Evolutionary conservation across 2,888 invertebrate genomes (phyloP), one percentile per base, ranked within the genome.

Genomic region (Cataglyphis altisquamis): DNA sequence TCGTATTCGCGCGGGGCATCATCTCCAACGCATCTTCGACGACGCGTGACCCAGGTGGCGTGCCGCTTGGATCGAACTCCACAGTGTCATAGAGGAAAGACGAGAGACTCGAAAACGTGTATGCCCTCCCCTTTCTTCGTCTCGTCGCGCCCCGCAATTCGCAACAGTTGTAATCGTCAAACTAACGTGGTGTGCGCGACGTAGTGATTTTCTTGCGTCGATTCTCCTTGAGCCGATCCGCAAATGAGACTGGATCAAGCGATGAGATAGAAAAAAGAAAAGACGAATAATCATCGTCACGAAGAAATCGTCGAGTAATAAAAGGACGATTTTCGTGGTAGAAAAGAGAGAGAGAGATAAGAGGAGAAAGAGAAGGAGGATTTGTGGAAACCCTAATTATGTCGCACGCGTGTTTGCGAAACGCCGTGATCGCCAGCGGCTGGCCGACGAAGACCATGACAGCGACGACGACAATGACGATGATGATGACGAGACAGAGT

Each of bases 401-500:
- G 92, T 91, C 91, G 75, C 90, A 89, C 86, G 84, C 86, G 74
- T 87, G 91, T 48, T 89, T 92, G 86, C 87, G 89, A 78, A 89
- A 87, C 83, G 88, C 90, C 62, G 89, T 90, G 86, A 90, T 91
- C 90, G 88, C 85, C 64, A 89, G 88, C 75, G 86, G 90, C 48
- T 87, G 86, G 86, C 64, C 84, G 60, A 48, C 80, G 68, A 87
- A 86, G 77, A 89, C 85, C 78, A 83, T 82, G 74, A 32, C 87
- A 81, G 86, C 77, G 78, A 86, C 88, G 72, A 52, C 55, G 25
- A 25, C 25, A 25, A 25, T 1, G 84, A 83, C 82, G 63, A 85
- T 84, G 60, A 66, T 72, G 84, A 25, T 62, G 12, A 64, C 9
- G 21, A 68, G 72, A 70, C 77, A 55, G 29, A n/a, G n/a, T 66